These are phyloP conservation scores for Axinella damicornis DNA, from an alignment of 37 sponge, comb jelly and placozoan species.

Conservation along the genomic window DNA sequence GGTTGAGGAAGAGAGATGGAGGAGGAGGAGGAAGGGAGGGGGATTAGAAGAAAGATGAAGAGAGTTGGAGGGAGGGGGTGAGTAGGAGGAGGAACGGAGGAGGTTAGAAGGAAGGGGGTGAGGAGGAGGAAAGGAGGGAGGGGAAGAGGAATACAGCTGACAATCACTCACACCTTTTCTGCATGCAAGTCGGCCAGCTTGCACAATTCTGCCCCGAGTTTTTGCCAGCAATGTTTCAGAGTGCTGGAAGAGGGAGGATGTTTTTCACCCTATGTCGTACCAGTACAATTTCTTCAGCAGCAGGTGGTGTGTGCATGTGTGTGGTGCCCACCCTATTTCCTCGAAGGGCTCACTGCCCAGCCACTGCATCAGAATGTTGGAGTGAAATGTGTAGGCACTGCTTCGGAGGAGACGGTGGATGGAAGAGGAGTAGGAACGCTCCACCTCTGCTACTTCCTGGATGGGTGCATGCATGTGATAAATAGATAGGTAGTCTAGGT, in stretches of 20 bases:
- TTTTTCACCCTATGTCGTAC: not conserved
- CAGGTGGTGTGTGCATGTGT: not conserved
- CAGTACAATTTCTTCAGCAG: not conserved
- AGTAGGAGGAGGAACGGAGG: too few relatives aligned
- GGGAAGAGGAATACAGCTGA: not conserved
- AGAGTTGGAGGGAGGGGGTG: too few relatives aligned
- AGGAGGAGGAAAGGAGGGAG: not conserved
- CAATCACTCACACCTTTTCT: constrained; percentile 46
- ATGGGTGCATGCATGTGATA: too few relatives aligned
- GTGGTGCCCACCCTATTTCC: constrained; percentile 79
- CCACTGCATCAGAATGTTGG: constrained; percentile 77
- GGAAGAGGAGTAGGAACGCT: constrained; percentile 63
- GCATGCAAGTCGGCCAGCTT: constrained; percentile 63
- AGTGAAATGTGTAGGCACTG: constrained; percentile 76
- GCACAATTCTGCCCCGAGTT: constrained; percentile 65
- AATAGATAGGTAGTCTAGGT: too few relatives aligned
- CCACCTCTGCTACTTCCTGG: constrained; percentile 77
- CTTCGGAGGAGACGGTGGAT: constrained; percentile 66
- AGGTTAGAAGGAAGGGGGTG: too few relatives aligned
- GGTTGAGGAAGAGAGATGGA: not conserved
- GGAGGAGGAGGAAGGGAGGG: too few relatives aligned
- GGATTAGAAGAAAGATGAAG: too few relatives aligned
- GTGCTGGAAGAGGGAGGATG: constrained; percentile 43
- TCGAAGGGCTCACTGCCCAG: constrained; percentile 73
- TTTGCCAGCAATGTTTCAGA: constrained; percentile 69